phyloP scores from a whole-genome alignment of 2,888 invertebrate genomes.

The Zaprionus obscuricornis region DNA sequence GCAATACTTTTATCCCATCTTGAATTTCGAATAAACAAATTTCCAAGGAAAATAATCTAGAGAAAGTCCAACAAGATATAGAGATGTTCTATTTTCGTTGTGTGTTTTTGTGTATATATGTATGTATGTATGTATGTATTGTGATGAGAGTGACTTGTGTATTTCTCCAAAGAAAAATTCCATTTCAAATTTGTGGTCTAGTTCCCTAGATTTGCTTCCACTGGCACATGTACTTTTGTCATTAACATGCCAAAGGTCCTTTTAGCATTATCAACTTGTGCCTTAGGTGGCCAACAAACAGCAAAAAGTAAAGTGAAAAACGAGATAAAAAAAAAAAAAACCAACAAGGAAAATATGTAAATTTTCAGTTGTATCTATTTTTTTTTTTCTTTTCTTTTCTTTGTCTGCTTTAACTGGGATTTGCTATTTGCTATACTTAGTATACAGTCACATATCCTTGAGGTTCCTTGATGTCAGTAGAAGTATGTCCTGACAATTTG shows the following conservation, averaged over 20 bases:
- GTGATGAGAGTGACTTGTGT: background rate
- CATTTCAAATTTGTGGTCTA: slow-evolving; percentile 37
- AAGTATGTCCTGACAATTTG: slow-evolving; percentile 43
- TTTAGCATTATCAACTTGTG: slow-evolving; percentile 42
- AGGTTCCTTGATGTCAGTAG: slow-evolving; percentile 9
- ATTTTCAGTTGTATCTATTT: too few relatives aligned
- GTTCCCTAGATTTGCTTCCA: slow-evolving; percentile 25
- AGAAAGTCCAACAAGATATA: too few relatives aligned
- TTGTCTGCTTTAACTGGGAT: slow-evolving; percentile 45
- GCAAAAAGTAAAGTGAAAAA: slow-evolving; percentile 40
- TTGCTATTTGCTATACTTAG: slow-evolving; percentile 34
- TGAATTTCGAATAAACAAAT: too few relatives aligned
- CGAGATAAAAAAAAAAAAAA: slow-evolving; percentile 3
- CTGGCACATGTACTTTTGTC: slow-evolving; percentile 51
- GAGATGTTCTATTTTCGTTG: too few relatives aligned
- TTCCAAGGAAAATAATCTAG: too few relatives aligned
- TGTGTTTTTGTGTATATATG: slow-evolving; percentile 29
- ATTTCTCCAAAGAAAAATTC: slow-evolving; percentile 10
- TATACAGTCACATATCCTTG: background rate
- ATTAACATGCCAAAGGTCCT: slow-evolving; percentile 65
- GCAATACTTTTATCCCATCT: too few relatives aligned
- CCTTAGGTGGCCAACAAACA: slow-evolving; percentile 16
- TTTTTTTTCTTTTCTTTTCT: slow-evolving; percentile 36
- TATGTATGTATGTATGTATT: too few relatives aligned
- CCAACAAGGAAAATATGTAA: slow-evolving; percentile 56